A percentile compares a stretch with the other conserved stretches of the same genome.
Evolutionary conservation across 2,797 vertebrate species (phyloP).

Genomic region (Dromococcyx pavoninus): DNA sequence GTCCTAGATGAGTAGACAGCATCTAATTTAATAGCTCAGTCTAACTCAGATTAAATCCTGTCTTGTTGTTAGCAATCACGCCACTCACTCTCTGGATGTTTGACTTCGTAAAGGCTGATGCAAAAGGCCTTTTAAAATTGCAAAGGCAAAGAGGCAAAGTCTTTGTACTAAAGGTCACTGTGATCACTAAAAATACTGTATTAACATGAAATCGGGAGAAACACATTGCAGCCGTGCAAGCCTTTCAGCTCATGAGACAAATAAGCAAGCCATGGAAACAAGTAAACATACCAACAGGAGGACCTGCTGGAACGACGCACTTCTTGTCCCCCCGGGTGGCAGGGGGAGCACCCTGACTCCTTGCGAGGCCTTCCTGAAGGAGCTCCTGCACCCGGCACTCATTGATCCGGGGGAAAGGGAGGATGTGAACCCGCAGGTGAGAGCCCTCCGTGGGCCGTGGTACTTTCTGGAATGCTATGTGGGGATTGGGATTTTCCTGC

Average conservation of each 20-base stretch:
- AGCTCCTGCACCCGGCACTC: conserved; percentile 86
- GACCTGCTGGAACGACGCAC: conserved; percentile 93
- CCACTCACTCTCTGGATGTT: background rate
- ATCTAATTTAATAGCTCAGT: background rate
- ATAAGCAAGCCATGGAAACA: background rate
- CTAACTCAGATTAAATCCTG: background rate
- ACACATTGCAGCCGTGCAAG: background rate
- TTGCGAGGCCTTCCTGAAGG: conserved; percentile 85
- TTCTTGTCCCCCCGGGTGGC: conserved; percentile 85
- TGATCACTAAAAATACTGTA: fast-evolving
- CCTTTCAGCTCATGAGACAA: background rate
- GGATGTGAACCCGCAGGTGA: conserved; percentile 92
- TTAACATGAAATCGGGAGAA: background rate
- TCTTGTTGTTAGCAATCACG: background rate
- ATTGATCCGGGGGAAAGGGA: conserved; percentile 89
- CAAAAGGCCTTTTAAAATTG: background rate
- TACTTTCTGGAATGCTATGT: conserved; percentile 98
- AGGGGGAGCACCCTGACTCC: conserved; percentile 78
- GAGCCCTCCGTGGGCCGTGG: conserved; percentile 95
- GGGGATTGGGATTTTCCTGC: conserved; percentile 97
- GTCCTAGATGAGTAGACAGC: background rate
- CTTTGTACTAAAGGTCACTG: background rate
- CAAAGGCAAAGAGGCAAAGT: background rate
- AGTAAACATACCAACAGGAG: conserved; percentile 88
- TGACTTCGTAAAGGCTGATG: background rate